These are phyloP conservation scores for Halichondria panicea DNA, from an alignment of 37 sponge, comb jelly and placozoan species.

Conservation along the genomic window DNA sequence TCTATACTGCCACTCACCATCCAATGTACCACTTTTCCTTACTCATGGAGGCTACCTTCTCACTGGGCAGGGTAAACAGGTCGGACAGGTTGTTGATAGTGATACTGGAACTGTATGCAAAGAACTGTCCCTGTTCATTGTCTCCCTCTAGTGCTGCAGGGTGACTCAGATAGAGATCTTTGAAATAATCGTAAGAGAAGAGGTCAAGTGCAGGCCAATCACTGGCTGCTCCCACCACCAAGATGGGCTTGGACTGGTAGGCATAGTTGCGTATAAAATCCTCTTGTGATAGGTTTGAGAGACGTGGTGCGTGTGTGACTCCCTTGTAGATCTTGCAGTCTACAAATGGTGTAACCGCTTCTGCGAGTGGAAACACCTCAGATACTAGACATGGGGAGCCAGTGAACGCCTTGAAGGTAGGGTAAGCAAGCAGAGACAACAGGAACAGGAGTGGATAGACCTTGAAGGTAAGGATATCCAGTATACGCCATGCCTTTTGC, in stretches of 20 bases:
- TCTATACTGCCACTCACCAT: slow-evolving; percentile 76
- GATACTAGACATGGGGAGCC: slow-evolving; percentile 37
- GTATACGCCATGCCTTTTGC: not conserved
- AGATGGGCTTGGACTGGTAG: slow-evolving; percentile 43
- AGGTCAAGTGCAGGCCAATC: slow-evolving; percentile 61
- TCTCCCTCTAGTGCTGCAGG: slow-evolving; percentile 52
- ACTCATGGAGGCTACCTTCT: slow-evolving; percentile 30
- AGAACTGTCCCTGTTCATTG: slow-evolving; percentile 64
- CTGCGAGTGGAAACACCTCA: slow-evolving; percentile 25
- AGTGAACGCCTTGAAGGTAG: not conserved
- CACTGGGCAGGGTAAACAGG: slow-evolving; percentile 58
- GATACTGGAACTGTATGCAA: slow-evolving; percentile 73
- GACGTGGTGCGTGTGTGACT: slow-evolving; percentile 23
- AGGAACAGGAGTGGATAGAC: slow-evolving; percentile 25
- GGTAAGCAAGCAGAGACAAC: not conserved
- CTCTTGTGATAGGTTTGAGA: slow-evolving; percentile 19
- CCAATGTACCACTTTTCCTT: slow-evolving; percentile 89
- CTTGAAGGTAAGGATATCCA: slow-evolving; percentile 14
- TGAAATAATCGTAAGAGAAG: slow-evolving; percentile 76
- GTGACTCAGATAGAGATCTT: slow-evolving; percentile 47
- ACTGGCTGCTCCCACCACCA: slow-evolving; percentile 66
- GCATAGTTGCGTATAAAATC: slow-evolving; percentile 67
- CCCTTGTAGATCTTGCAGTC: slow-evolving; percentile 45
- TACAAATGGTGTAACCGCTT: slow-evolving; percentile 10
- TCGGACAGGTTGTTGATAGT: slow-evolving; percentile 53